Evolutionary conservation across 1,140 invertebrate genomes (phyloP), one percentile per base, ranked within the genome.

Genomic region (Pentalonia nigronervosa): DNA sequence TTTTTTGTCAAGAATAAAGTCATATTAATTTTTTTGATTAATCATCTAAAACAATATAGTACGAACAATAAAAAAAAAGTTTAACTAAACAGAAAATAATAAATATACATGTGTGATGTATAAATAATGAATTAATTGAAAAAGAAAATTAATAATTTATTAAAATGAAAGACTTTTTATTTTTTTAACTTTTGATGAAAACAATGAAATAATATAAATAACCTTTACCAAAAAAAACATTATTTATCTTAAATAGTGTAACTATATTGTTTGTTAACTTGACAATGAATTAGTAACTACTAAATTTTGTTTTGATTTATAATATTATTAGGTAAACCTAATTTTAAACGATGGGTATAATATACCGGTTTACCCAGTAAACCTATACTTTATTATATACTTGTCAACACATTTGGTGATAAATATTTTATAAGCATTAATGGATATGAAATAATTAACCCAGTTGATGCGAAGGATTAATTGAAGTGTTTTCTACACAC

Each of bases 381-480:
- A 41, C 41, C 41, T 21, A 23, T 50, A 50, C 14, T 14, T 0
- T 14, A 17, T 17, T 50, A 50, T n/a, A n/a, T 76, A 76, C 30
- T 17, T 67, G n/a, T n/a, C 2, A 76, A 76, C n/a, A 76, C 17
- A n/a, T 76, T 76, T 17, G 30, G 14, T 76, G 14, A n/a, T 76
- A 76, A n/a, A 76, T 76, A 76, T 76, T 76, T n/a, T 76, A 76
- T 76, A 76, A n/a, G 11, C 60, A 76, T 76, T 76, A 76, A 76
- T 76, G 60, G 30, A 76, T n/a, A n/a, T 76, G 14, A n/a, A 76
- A n/a, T 76, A 76, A 76, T 76, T 76, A 76, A 76, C 30, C 4
- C n/a, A 76, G n/a, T 76, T 41, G 41, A 76, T n/a, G n/a, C 0
- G 60, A 17, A 76, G 30, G 11, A 76, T 76, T 76, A 76, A 76